Conservation (phyloP, 2,797 vertebrate genomes). For the Avahi laniger region DNA sequence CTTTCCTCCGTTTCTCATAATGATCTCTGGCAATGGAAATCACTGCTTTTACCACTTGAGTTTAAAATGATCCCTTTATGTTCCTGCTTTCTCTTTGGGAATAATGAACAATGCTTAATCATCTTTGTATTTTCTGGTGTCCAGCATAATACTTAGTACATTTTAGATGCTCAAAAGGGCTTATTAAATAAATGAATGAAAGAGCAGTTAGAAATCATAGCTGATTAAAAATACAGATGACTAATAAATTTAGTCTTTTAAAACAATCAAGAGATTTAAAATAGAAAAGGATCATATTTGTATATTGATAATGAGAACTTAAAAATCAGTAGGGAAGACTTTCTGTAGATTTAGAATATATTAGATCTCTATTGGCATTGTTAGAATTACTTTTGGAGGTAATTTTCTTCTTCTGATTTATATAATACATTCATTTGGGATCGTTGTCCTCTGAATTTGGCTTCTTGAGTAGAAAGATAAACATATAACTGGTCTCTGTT, state of each 20-base stretch:
- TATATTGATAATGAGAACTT: background rate
- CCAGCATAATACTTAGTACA: background rate
- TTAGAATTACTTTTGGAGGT: background rate
- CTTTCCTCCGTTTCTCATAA: constrained; percentile 6
- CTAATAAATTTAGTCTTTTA: background rate
- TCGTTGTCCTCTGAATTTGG: background rate
- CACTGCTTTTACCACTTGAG: background rate
- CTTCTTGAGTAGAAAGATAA: background rate
- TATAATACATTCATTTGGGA: background rate
- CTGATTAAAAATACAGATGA: background rate
- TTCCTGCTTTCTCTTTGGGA: background rate
- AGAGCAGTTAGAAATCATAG: background rate
- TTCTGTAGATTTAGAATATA: background rate
- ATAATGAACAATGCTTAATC: background rate
- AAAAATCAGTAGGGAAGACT: background rate
- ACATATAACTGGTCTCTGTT: background rate
- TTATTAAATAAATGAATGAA: background rate
- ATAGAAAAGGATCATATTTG: background rate
- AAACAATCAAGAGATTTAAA: constrained; percentile 32
- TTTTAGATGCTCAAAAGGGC: background rate
- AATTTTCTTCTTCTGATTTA: background rate
- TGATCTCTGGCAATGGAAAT: background rate
- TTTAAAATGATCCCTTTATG: background rate
- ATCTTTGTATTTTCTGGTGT: background rate
- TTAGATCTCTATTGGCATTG: background rate